These are phyloP conservation scores for Pseudomyrmex pallidus DNA, from an alignment of 1,140 invertebrate species.

Conservation along the genomic window DNA sequence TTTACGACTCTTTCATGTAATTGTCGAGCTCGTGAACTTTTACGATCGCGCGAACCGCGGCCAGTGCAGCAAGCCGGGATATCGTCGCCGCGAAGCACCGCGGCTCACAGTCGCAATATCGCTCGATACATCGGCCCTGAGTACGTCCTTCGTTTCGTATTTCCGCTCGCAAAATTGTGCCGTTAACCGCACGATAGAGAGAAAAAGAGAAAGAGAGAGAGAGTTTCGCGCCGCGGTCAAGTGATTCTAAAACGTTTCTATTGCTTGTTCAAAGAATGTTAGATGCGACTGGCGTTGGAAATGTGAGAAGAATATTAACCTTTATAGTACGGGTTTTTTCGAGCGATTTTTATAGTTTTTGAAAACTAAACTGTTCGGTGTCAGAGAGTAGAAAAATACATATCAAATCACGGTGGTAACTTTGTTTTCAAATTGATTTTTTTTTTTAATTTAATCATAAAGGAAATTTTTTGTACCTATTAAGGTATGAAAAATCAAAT, in stretches of 20 bases:
- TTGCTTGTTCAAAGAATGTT: not conserved
- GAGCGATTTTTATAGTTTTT: too few relatives aligned
- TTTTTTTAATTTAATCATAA: too few relatives aligned
- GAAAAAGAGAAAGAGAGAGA: too few relatives aligned
- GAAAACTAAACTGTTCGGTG: too few relatives aligned
- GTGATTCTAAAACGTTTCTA: conserved; percentile 10
- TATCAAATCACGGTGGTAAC: too few relatives aligned
- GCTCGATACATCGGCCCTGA: conserved; percentile 38
- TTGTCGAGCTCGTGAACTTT: conserved; percentile 84
- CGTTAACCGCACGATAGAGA: not conserved
- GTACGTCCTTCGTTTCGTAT: conserved; percentile 8
- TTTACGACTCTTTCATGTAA: conserved; percentile 83
- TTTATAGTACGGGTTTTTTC: too few relatives aligned
- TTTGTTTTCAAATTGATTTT: too few relatives aligned
- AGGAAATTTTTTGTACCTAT: too few relatives aligned
- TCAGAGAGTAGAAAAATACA: too few relatives aligned
- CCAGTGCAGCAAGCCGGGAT: conserved; percentile 4
- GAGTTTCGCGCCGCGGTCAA: not conserved
- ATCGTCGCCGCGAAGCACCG: conserved; percentile 53
- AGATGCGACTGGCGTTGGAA: not conserved
- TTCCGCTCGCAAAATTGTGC: not conserved
- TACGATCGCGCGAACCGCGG: conserved; percentile 75
- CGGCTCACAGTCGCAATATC: conserved; percentile 26
- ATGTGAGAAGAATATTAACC: too few relatives aligned
- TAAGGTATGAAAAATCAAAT: too few relatives aligned